Base-by-base conservation (phyloP, 2,113 vertebrate species). In the Nerophis lumbriciformis region DNA sequence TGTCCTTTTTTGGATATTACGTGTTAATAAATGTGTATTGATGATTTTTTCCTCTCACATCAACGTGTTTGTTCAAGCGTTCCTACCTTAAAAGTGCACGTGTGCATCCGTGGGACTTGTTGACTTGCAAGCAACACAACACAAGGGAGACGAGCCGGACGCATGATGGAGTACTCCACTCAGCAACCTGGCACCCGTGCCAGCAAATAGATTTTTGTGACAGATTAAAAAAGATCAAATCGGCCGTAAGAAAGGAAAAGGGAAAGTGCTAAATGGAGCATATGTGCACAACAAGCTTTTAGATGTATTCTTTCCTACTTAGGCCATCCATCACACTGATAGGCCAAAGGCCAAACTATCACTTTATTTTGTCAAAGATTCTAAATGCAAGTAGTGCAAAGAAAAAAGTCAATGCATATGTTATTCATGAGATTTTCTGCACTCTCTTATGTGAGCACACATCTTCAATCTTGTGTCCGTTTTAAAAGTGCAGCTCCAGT, bases 141-240 rank as follows among this genome's bases (percentile, higher is more conserved):
- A 77, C 82, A 75, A 77, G 65, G 75, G 53, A 80, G 77, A 39
- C 83, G 69, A 69, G 73, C 68, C 77, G 78, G 77, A 82, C 75
- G 83, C 59, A 72, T 92, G 87, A 90, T 88, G 85, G 87, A 90
- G 85, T 88, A 82, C 77, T 76, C 78, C 52, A 73, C 74, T 88
- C 78, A 63, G 81, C 85, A 87, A 84, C 85, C 81, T 86, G 88
- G 84, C 90, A 90, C 85, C 80, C 58, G 87, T 65, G 83, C 85
- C 85, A 87, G 82, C 71, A 80, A 83, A 91, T 90, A 83, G 88
- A 92, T 90, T 90, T 90, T 57, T 88, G 85, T 89, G 90, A 88
- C 87, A 86, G 88, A 90, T 90, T 90, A 84, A 87, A 89, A 89
- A 89, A 88, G 86, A 91, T 89, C 88, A 89, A 88, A 86, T 83